These are phyloP conservation scores for Cygnus olor DNA, from an alignment of 2,797 vertebrate species.

Conservation along the genomic window DNA sequence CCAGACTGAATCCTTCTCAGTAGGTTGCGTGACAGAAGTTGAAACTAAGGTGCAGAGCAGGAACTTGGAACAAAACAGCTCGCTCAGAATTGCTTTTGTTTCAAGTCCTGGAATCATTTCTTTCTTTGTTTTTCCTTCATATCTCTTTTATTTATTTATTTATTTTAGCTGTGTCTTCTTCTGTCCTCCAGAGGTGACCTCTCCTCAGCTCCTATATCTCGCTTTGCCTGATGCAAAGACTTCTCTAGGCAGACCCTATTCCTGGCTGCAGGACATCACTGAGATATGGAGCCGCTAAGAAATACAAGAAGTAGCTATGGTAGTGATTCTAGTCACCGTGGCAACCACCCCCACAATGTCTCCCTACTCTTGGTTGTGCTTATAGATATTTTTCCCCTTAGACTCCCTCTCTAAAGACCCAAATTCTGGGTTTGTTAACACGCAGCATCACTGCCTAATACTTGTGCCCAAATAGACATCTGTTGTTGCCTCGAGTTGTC, in stretches of 20 bases:
- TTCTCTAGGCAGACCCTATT: background rate
- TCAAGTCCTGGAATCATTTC: background rate
- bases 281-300: background rate
- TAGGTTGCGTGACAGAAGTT: background rate
- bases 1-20: background rate
- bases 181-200: background rate
- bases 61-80: background rate
- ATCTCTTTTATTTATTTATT: background rate
- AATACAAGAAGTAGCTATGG: background rate
- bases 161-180: background rate
- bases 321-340: background rate
- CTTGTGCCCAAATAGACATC: background rate
- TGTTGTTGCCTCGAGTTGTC: background rate
- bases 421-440: background rate
- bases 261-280: background rate
- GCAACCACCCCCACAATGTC: background rate
- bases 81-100: background rate
- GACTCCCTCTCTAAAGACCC: background rate
- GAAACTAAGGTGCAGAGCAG: background rate
- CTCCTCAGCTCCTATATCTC: background rate
- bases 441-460: fast-evolving
- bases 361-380: background rate
- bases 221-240: background rate
- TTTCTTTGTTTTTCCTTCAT: background rate
- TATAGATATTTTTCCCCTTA: background rate